Evolutionary conservation across 2,888 invertebrate species (phyloP).

Genomic region (Tenthredo mesomela): DNA sequence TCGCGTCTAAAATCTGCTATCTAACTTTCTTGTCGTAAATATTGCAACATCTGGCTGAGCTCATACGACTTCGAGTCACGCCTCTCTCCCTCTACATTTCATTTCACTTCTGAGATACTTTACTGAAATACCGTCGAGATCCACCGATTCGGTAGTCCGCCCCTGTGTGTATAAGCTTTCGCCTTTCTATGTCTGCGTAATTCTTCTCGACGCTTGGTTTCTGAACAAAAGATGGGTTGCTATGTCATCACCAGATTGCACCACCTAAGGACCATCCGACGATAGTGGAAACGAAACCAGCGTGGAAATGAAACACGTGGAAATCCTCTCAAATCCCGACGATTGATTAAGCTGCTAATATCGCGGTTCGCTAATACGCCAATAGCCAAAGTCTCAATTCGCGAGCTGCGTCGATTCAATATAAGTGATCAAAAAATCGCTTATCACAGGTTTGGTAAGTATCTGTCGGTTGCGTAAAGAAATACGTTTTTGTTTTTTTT

Average conservation of each 20-base stretch:
- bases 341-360: conserved; percentile 27
- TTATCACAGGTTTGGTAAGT: not conserved
- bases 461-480: not conserved
- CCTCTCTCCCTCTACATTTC: conserved; percentile 72
- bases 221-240: conserved; percentile 60
- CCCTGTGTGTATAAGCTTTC: conserved; percentile 3
- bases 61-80: conserved; percentile 74
- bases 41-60: conserved; percentile 74
- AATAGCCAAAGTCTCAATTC: conserved; percentile 22
- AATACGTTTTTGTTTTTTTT: not conserved
- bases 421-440: not conserved
- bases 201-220: conserved; percentile 54
- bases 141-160: conserved; percentile 47
- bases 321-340: not conserved
- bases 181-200: conserved; percentile 41
- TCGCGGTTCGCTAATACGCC: conserved; percentile 6
- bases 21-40: conserved; percentile 68
- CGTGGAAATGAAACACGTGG: conserved; percentile 23
- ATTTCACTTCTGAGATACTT: conserved; percentile 72
- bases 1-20: conserved; percentile 53
- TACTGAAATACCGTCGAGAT: conserved; percentile 69
- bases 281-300: not conserved
- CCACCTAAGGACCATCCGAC: conserved; percentile 15
- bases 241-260: conserved; percentile 63
- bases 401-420: not conserved